phyloP scores from a whole-genome alignment of 2,797 vertebrate species.

The Choloepus didactylus region DNA sequence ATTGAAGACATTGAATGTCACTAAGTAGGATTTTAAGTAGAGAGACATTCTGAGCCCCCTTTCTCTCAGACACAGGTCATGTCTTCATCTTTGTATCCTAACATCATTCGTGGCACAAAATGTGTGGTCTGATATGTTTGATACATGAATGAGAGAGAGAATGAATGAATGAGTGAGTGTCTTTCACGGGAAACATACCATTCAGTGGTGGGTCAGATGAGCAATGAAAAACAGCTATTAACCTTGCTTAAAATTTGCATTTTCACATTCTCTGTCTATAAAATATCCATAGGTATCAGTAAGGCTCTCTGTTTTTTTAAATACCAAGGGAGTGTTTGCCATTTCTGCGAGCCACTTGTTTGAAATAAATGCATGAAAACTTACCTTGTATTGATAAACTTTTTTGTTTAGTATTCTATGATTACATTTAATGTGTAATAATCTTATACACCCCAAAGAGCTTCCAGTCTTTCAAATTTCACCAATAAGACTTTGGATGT shows the following conservation, averaged over 20 bases:
- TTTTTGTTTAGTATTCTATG: not conserved
- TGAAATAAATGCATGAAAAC: slow-evolving; percentile 52
- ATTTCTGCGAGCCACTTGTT: slow-evolving; percentile 10
- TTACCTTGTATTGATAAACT: not conserved
- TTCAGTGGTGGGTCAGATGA: not conserved
- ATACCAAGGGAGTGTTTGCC: not conserved
- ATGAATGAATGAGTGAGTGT: not conserved
- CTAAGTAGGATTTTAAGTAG: not conserved
- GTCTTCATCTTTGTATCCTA: not conserved
- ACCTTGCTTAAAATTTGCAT: slow-evolving; percentile 47
- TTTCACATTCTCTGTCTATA: not conserved
- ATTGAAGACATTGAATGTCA: not conserved
- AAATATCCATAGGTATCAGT: slow-evolving; percentile 6
- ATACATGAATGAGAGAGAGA: not conserved
- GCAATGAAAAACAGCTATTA: not conserved
- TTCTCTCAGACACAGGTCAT: not conserved
- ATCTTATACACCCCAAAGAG: not conserved
- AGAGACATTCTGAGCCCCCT: not conserved
- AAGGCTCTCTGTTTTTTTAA: slow-evolving; percentile 45
- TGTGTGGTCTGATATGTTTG: not conserved
- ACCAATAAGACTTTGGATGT: not conserved
- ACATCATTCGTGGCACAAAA: not conserved
- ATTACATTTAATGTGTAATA: not conserved
- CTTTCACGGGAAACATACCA: not conserved
- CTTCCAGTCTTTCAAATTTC: slow-evolving; percentile 1